Conservation (phyloP, 2,888 invertebrate genomes). For the Lordiphosa fenestrarum region DNA sequence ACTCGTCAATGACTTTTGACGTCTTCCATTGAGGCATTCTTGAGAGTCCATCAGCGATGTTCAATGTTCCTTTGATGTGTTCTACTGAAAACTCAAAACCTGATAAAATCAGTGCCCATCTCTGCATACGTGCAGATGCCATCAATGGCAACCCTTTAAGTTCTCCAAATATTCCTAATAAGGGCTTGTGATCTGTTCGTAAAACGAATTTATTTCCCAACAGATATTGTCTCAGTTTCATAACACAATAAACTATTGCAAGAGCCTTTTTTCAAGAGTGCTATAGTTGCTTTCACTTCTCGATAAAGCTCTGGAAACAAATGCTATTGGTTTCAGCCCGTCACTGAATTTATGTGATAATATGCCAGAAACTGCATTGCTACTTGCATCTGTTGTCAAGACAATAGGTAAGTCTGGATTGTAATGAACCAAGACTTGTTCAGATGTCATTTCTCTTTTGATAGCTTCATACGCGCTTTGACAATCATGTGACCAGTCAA, state of each 20-base stretch:
- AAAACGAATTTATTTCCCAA: constrained; percentile 3
- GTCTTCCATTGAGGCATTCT: no score
- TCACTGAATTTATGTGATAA: constrained; percentile 3
- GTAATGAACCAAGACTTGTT: background rate
- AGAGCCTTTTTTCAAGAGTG: constrained; percentile 1
- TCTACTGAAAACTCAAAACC: no score
- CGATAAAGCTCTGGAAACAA: background rate
- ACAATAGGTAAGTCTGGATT: no score
- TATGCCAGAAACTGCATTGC: constrained; percentile 2
- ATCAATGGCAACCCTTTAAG: background rate
- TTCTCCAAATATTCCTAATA: background rate
- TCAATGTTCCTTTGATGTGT: no score
- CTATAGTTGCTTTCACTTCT: constrained; percentile 1
- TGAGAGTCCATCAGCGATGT: no score
- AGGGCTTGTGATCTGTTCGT: constrained; percentile 3
- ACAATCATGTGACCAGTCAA: background rate
- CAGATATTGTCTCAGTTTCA: background rate
- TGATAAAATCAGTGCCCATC: constrained; percentile 2
- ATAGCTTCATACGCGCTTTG: background rate
- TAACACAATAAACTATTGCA: background rate
- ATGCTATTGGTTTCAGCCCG: constrained; percentile 4
- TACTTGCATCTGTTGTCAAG: no score
- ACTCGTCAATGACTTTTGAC: no score
- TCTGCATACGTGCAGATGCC: background rate
- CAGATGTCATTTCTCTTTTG: background rate